phyloP scores from a whole-genome alignment of 2,113 vertebrate species.

The Manacus vitellinus region DNA sequence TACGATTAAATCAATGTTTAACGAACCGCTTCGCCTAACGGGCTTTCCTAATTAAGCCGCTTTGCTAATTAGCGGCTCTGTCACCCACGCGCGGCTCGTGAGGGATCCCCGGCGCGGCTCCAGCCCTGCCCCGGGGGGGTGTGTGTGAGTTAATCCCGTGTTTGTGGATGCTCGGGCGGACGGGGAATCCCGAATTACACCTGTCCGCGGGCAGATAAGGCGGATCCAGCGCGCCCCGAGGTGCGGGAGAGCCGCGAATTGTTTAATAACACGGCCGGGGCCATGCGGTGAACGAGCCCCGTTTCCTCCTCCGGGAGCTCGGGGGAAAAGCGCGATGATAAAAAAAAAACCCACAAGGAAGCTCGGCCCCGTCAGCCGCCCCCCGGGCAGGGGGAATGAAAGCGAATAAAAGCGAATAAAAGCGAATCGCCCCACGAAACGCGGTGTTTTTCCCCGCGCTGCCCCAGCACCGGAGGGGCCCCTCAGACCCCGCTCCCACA shows the following conservation, averaged over 20 bases:
- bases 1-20: not conserved
- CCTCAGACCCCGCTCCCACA: not conserved
- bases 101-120: not conserved
- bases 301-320: not conserved
- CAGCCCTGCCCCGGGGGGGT: not conserved
- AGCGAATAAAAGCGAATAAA: not conserved
- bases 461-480: not conserved
- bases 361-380: not conserved
- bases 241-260: not conserved
- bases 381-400: not conserved
- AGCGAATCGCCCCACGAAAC: not conserved
- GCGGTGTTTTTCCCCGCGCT: not conserved
- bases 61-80: not conserved
- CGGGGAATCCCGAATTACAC: not conserved
- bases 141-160: too few relatives aligned
- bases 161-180: not conserved
- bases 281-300: not conserved
- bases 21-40: not conserved
- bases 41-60: not conserved
- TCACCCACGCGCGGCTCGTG: not conserved
- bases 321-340: not conserved
- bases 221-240: too few relatives aligned
- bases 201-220: rapidly evolving
- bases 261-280: not conserved
- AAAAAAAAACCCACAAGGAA: not conserved